These are phyloP conservation scores for Arothron firmamentum DNA, from an alignment of 2,113 vertebrate species.

Conservation along the genomic window DNA sequence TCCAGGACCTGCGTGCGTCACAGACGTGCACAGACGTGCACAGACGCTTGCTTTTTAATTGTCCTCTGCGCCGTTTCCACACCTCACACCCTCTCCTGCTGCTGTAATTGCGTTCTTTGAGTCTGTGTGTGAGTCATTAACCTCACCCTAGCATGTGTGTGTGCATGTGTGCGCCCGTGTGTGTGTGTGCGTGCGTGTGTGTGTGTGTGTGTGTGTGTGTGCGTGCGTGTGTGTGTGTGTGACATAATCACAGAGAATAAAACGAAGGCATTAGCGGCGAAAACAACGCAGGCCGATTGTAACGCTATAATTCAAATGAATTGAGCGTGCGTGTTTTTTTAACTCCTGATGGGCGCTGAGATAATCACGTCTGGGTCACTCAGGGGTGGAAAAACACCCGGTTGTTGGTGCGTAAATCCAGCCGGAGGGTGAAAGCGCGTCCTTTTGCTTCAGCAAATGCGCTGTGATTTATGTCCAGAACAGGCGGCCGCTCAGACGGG, in stretches of 20 bases:
- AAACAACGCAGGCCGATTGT: background rate
- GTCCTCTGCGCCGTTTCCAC: too few relatives aligned
- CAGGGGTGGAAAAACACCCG: slow-evolving; percentile 22
- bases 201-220: too few relatives aligned
- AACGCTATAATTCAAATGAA: slow-evolving; percentile 9
- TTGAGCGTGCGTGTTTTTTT: background rate
- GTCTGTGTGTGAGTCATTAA: too few relatives aligned
- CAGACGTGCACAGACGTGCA: too few relatives aligned
- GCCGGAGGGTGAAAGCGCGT: slow-evolving; percentile 41
- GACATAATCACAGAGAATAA: slow-evolving; percentile 1
- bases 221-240: slow-evolving; percentile 7
- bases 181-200: too few relatives aligned
- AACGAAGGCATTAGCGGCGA: background rate
- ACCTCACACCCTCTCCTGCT: too few relatives aligned
- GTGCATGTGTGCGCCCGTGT: too few relatives aligned
- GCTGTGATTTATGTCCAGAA: slow-evolving; percentile 65
- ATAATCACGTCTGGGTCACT: slow-evolving; percentile 37
- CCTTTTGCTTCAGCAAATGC: slow-evolving; percentile 52
- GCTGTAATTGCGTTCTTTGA: too few relatives aligned
- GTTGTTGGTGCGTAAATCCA: slow-evolving; percentile 41
- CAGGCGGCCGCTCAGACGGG: slow-evolving; percentile 59
- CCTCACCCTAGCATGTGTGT: too few relatives aligned
- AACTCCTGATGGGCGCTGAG: slow-evolving; percentile 6
- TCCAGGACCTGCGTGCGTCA: too few relatives aligned
- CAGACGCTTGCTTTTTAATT: too few relatives aligned